Base-by-base conservation (phyloP, 2,113 vertebrate genomes). In the Cottus gobio region DNA sequence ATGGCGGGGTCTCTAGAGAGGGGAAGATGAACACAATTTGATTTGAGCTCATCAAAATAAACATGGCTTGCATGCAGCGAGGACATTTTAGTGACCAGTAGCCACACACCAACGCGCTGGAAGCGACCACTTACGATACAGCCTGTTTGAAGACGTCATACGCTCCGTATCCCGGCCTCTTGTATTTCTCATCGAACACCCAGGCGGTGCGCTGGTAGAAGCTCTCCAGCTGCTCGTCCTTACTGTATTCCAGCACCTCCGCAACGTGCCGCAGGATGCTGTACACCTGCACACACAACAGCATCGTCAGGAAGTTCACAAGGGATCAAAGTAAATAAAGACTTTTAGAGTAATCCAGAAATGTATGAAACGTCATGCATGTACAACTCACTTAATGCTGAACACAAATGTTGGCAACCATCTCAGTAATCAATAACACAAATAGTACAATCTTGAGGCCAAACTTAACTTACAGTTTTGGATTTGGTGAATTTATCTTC, bases 401-500 rank as follows among this genome's bases (percentile, higher is more conserved):
- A 26, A 70, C 34, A 57, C 65, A 50, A 16, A 36, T 11, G 34
- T 10, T 37, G 2, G 34, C 15, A 36, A 20, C 9, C 13, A 5
- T 26, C 10, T 54, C 22, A 54, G 9, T 24, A 11, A n/a, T 34
- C 7, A 1, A 18, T 60, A 52, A 61, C 4, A 24, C n/a, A 42
- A 62, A 64, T 3, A 54, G 9, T n/a, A 42, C 0, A 30, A 5
- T 9, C 15, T 3, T 20, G 37, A 5, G 24, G 20, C 12, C 6
- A 30, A 7, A 6, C 13, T 4, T 2, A 4, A 93, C 97, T 97
- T 94, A 99, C 98, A 84, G 98, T 99, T 96, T 99, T 99, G 16
- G 98, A 99, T 94, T 99, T 99, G 90, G 98, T 99, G 90, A 99
- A 99, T 93, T 99, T 99, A 87, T 99, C 98, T 94, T 99, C 98